Evolutionary conservation across 2,113 vertebrate species (phyloP), one percentile per base, ranked within the genome.

Genomic region (Patagioenas fasciata): DNA sequence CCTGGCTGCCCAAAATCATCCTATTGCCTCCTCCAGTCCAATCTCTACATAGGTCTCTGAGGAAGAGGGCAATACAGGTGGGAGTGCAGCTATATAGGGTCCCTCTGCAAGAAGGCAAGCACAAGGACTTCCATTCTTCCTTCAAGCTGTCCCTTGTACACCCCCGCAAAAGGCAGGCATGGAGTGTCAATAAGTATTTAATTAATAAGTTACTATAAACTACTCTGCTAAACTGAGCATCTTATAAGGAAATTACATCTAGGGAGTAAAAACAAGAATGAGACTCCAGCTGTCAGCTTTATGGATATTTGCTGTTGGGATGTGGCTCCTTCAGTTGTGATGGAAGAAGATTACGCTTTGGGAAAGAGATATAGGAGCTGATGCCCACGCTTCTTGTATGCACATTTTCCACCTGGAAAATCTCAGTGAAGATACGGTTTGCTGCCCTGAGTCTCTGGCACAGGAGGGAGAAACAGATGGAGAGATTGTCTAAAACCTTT

Each of bases 391-490:
- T 81, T 75, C 65, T 70, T 61, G 29, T 87, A 25, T 32, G 36
- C 89, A 92, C 93, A 85, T 93, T 95, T 95, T 85, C 95, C 94
- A 95, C 94, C 94, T 95, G 93, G 94, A 97, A 91, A 91, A 79
- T 32, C 89, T 92, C 96, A 92, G 73, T 84, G 95, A 92, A 95
- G 95, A 91, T 72, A 96, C 16, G 61, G 86, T 97, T 94, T 87
- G 91, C 93, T 97, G 75, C 91, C 20, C 94, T 13, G 5, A 61
- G 70, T 95, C 80, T 81, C 94, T 95, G 96, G 96, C 93, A 95
- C 91, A 92, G 94, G 94, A 97, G 96, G 91, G 80, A 82, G 93
- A 95, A 96, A 87, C 95, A 97, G 96, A 96, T 96, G 94, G 95
- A 95, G 94, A 89, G 73, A 89, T 70, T 15, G 0, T 96, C 96